phyloP scores from a whole-genome alignment of 2,113 vertebrate genomes.

The Myiozetetes cayanensis region DNA sequence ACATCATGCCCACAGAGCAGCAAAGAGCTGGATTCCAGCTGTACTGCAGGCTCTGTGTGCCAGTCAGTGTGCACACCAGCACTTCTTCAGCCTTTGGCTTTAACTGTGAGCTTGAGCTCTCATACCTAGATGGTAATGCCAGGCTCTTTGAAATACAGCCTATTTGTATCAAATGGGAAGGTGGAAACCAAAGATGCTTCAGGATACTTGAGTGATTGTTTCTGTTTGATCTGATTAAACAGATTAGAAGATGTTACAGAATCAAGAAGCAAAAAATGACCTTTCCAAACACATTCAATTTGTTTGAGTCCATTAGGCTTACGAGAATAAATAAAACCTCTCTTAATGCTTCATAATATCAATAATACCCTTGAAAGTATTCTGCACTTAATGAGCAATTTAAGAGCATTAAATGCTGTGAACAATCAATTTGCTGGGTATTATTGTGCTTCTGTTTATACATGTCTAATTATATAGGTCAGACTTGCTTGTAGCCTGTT shows the following conservation, averaged over 20 bases:
- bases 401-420: slow-evolving; percentile 64
- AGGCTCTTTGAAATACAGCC: background rate
- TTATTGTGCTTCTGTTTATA: slow-evolving; percentile 61
- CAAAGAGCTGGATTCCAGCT: background rate
- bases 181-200: background rate
- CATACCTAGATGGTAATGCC: background rate
- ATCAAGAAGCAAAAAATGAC: slow-evolving; percentile 38
- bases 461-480: slow-evolving; percentile 70
- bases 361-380: slow-evolving; percentile 64
- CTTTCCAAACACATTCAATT: slow-evolving; percentile 64
- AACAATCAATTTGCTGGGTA: slow-evolving; percentile 71
- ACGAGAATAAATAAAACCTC: slow-evolving; percentile 70
- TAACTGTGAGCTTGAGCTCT: background rate
- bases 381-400: slow-evolving; percentile 67
- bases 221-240: slow-evolving; percentile 19
- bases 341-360: slow-evolving; percentile 63
- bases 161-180: background rate
- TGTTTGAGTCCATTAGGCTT: slow-evolving; percentile 53
- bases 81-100: background rate
- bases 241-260: slow-evolving; percentile 12
- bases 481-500: background rate
- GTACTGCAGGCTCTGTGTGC: background rate
- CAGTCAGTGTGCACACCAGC: background rate
- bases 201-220: background rate
- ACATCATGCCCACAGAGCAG: background rate